Evolutionary conservation across 1,140 invertebrate species (phyloP), one percentile per base, ranked within the genome.

Genomic region (Mactra quadrangularis): DNA sequence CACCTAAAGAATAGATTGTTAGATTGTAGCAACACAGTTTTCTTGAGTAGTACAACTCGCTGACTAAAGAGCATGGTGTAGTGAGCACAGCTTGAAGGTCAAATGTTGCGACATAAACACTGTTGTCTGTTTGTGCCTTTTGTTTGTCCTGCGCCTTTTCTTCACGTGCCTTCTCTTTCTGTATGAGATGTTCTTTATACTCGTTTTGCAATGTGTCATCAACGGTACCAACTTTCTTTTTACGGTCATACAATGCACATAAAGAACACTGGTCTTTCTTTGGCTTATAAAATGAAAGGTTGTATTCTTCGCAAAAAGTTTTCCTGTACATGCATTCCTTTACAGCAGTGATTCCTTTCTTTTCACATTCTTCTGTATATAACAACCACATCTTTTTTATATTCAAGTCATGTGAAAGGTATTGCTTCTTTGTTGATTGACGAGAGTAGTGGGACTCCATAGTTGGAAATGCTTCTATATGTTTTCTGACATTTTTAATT

Each of bases 21-120:
- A 64, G 45, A 38, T 77, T 77, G 45, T 77, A 77, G 17, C 59
- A 45, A 35, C 57, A 60, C 17, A 82, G 50, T 52, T 82, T 82
- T 3, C 78, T 9, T 29, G 38, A 31, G 53, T 82, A 82, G 29
- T 82, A 60, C 4, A 45, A 50, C 19, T 71, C 68, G 33, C 68
- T 66, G 22, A 74, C 68, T 15, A 60, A 22, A 29, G 41, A 64
- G 38, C 57, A 64, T 31, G 79, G 70, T 0, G 68, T 74, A 1
- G 53, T 47, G 3, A 82, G 47, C 1, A 82, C 79, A 19, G 79
- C 66, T 38, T 74, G 57, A 11, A 74, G 25, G 47, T 74, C 79
- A 74, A 82, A 82, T 31, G 68, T 41, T 50, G 68, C 70, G 1
- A 75, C 71, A 53, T 27, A 11, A 35, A 41, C 38, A 13, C 17